Evolutionary conservation across 23 tunicate genomes (phyloP).

Genomic region (Trididemnum miniatum): DNA sequence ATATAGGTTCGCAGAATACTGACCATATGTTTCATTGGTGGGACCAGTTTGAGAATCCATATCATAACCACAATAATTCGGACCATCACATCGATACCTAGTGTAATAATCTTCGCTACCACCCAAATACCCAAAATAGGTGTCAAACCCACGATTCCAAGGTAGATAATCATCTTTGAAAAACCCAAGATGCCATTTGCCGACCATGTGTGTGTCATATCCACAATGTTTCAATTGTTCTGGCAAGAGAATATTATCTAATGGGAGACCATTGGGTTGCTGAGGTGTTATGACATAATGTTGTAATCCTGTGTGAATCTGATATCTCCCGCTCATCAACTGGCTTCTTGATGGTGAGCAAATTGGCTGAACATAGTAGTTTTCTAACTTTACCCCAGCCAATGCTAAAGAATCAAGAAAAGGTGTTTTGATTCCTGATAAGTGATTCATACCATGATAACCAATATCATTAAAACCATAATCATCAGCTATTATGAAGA

Average conservation of each 20-base stretch:
- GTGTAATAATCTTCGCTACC: constrained; percentile 89
- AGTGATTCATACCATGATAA: constrained; percentile 60
- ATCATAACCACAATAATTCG: constrained; percentile 66
- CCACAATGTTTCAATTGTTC: constrained; percentile 76
- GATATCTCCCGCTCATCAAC: constrained; percentile 83
- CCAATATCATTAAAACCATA: constrained; percentile 92
- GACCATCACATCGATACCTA: constrained; percentile 35
- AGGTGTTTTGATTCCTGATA: constrained; percentile 73
- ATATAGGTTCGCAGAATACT: constrained; percentile 70
- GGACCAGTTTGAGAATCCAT: constrained; percentile 64
- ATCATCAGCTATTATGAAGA: constrained; percentile 16
- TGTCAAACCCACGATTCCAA: constrained; percentile 78
- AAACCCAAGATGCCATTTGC: constrained; percentile 94
- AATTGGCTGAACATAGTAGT: constrained; percentile 90
- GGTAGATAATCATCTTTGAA: constrained; percentile 61
- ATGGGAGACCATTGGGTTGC: constrained; percentile 67
- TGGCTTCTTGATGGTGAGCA: constrained; percentile 86
- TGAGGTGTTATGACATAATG: constrained; percentile 61
- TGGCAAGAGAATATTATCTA: constrained; percentile 71
- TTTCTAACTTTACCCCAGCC: constrained; percentile 69
- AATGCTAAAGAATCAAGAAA: constrained; percentile 62
- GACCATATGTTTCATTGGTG: constrained; percentile 66
- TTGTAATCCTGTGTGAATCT: constrained; percentile 91
- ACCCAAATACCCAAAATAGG: constrained; percentile 71
- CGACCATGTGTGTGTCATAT: constrained; percentile 76